Conservation (phyloP, 2,113 vertebrate species). For the Nycticryphes semicollaris region DNA sequence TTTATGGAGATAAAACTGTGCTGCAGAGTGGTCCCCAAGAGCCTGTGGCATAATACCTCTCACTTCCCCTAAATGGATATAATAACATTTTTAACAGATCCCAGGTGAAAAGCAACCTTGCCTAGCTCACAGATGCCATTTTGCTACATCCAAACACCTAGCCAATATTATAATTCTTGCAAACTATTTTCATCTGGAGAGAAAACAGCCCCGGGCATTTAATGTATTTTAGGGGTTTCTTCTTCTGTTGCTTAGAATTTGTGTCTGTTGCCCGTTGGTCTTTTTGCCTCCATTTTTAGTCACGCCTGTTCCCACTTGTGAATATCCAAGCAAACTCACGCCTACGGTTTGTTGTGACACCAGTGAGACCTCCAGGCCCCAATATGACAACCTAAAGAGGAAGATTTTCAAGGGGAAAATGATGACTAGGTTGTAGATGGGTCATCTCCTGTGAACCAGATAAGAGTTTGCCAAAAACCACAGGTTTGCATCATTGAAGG, state of each 20-base stretch:
- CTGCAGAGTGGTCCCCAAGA: neutral
- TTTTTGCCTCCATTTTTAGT: neutral
- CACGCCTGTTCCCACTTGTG: neutral
- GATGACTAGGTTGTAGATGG: neutral
- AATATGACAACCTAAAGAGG: neutral
- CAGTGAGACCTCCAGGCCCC: neutral
- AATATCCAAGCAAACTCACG: neutral
- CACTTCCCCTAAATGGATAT: neutral
- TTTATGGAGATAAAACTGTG: neutral
- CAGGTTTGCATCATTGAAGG: neutral
- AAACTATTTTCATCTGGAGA: neutral
- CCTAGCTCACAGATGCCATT: neutral
- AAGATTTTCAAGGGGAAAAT: neutral
- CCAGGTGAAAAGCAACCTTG: neutral
- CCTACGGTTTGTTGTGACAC: neutral
- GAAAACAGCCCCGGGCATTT: neutral
- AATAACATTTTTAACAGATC: neutral
- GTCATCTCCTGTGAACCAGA: neutral
- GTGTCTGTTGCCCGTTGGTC: neutral
- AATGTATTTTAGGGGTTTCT: neutral
- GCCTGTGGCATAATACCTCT: rapidly evolving
- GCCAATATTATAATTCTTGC: neutral
- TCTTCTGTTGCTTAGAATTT: neutral
- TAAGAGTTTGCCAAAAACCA: neutral
- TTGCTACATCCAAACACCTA: neutral